These are phyloP conservation scores for Drosophila triauraria DNA, from an alignment of 1,140 invertebrate species.

Conservation along the genomic window DNA sequence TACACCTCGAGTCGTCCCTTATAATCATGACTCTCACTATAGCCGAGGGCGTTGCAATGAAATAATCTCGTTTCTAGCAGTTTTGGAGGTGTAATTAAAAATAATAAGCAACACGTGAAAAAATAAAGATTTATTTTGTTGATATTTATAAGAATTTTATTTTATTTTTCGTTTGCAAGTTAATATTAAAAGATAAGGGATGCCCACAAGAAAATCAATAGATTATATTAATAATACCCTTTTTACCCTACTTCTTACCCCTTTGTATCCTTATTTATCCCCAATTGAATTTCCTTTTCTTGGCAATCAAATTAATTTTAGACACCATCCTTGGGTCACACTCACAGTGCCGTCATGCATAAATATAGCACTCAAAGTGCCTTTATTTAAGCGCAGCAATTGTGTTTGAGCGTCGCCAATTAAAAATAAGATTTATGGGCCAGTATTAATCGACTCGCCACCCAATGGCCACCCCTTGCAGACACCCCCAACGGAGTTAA, in stretches of 20 bases:
- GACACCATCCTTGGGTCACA: slow-evolving; percentile 5
- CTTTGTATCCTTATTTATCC: slow-evolving; percentile 4
- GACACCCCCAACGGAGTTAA: slow-evolving; percentile 16
- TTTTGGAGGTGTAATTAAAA: slow-evolving; percentile 11
- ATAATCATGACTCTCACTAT: slow-evolving; percentile 17
- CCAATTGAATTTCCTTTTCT: neutral
- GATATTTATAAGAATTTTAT: too few species aligned
- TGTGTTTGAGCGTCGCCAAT: slow-evolving; percentile 35
- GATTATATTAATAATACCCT: neutral
- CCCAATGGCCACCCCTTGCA: slow-evolving; percentile 16
- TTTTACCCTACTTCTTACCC: neutral
- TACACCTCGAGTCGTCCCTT: slow-evolving; percentile 6
- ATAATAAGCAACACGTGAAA: neutral
- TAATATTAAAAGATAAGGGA: neutral
- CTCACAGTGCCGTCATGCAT: slow-evolving; percentile 1
- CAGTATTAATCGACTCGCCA: slow-evolving; percentile 23
- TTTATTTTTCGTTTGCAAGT: too few species aligned
- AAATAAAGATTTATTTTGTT: too few species aligned
- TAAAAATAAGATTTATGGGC: slow-evolving; percentile 39
- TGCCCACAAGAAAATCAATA: neutral
- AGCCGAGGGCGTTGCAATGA: slow-evolving; percentile 31
- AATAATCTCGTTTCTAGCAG: slow-evolving; percentile 16
- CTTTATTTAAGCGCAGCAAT: slow-evolving; percentile 22
- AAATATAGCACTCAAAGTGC: slow-evolving; percentile 28
- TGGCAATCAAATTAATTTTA: slow-evolving; percentile 19